Evolutionary conservation across 2,888 invertebrate genomes (phyloP).

Genomic region (Auanema freiburgensis): DNA sequence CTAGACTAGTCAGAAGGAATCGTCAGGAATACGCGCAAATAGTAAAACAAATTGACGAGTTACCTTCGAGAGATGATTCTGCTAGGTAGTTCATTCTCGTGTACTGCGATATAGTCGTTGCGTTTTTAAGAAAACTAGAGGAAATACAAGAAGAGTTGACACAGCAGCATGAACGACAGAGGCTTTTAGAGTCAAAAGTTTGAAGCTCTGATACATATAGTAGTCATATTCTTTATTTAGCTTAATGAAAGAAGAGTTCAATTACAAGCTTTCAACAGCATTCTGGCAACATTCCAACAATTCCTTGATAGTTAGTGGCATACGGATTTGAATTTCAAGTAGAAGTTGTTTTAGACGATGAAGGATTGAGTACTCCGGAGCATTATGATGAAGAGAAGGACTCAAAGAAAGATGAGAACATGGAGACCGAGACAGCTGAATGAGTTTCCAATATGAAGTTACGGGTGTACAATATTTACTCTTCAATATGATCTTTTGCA

Average conservation of each 20-base stretch:
- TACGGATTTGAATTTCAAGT: not conserved
- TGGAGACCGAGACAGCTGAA: no score
- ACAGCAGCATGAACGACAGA: slow-evolving; percentile 49
- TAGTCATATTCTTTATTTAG: slow-evolving; percentile 19
- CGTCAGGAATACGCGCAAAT: slow-evolving; percentile 56
- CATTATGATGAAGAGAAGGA: slow-evolving; percentile 24
- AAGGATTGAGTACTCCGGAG: slow-evolving; percentile 14
- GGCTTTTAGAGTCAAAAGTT: slow-evolving; percentile 48
- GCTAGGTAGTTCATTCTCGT: slow-evolving; percentile 17
- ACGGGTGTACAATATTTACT: no score
- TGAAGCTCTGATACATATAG: not conserved
- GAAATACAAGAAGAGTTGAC: slow-evolving; percentile 48
- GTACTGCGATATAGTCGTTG: no score
- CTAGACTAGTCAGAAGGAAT: slow-evolving; percentile 42
- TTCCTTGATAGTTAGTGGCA: slow-evolving; percentile 35
- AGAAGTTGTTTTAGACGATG: slow-evolving; percentile 22
- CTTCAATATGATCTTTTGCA: no score
- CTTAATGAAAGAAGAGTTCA: slow-evolving; percentile 37
- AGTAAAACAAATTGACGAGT: slow-evolving; percentile 47
- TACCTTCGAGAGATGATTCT: slow-evolving; percentile 48
- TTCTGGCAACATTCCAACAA: slow-evolving; percentile 37
- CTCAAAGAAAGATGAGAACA: slow-evolving; percentile 3
- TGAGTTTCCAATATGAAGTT: no score
- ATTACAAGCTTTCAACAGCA: slow-evolving; percentile 37
- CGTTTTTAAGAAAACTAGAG: slow-evolving; percentile 35